Base-by-base conservation (phyloP, 2,113 vertebrate species). In the Xenus cinereus region DNA sequence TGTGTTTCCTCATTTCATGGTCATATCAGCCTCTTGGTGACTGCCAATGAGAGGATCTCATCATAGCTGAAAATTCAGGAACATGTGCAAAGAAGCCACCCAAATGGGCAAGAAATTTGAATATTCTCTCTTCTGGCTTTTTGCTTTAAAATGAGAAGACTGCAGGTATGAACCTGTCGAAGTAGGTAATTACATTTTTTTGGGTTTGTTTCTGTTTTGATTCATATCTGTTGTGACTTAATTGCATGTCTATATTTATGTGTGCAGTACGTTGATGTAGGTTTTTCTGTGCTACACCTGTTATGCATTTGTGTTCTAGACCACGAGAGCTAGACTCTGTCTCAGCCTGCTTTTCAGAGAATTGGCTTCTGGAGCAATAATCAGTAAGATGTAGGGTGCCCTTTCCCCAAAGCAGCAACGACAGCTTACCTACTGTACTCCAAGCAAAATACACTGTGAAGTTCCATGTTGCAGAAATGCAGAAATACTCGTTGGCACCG, bases 51-150 rank as follows among this genome's bases (percentile, higher is more conserved):
- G 90, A 79, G 13, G 97, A 94, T 97, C 97, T 96, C 95, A 95
- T 97, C 98, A 96, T 79, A 98, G 97, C 98, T 97, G 98, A 98
- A 98, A 98, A 98, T 97, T 95, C 97, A 97, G 97, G 97, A 95
- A 97, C 97, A 95, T 97, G 89, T 96, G 97, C 97, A 98, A 97
- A 97, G 96, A 97, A 97, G 96, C 97, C 93, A 94, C 93, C 84
- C 97, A 96, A 96, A 95, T 95, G 75, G 97, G 78, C 96, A 97
- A 85, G 95, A 97, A 97, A 97, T 97, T 93, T 96, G 87, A 96
- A 89, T 89, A 89, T 91, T 85, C 81, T 92, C 87, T 73, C 86
- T 90, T 78, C 92, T 96, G 93, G 66, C n/a, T 93, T 94, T 95
- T 87, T 95, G 89, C 93, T 87, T 85, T 96, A 97, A 91, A 97